Base-by-base conservation (phyloP, 64 coral and sea anemone species). In the Montipora sp. region DNA sequence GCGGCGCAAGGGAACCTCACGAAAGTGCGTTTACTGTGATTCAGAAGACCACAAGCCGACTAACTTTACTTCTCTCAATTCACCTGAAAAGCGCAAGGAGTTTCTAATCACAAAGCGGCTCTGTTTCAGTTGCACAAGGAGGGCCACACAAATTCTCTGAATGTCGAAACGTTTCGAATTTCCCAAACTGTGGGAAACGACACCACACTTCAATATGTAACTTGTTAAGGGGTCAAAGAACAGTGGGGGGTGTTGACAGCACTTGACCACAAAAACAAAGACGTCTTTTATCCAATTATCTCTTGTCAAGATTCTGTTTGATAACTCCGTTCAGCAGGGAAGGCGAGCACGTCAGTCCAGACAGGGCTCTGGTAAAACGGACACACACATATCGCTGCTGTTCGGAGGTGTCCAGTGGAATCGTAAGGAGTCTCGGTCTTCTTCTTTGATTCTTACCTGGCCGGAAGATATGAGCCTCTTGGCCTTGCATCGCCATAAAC, bases 391-490 rank as follows among this genome's bases (percentile, higher is more conserved):
- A 36, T 36, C 0, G 27, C 27, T 36, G 27, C 27, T 36, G 27
- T 36, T 36, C 27, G 0, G 91, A 93, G 82, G 83, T 48, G 77
- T 87, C 13, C 46, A 79, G 57, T 36, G 27, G 27, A 36, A 36
- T 36, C 27, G 27, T 36, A 36, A 0, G 27, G 27, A 36, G 27
- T 36, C 27, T 36, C 27, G 27, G 27, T 36, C 27, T 1, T 36
- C 1, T 36, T 36, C 27, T 36, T 36, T 36, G 27, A 36, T 36
- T 66, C 83, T 51, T 74, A 93, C 16, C 75, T 80, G 59, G 83
- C 91, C 22, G 80, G 48, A 51, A 87, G 79, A 36, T 93, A 93
- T 67, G 91, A 93, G 14, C 91, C 91, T 47, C 83, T 93, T 51
- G 76, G 91, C 16, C 75, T 88, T 46, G 91, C 76, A 47, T 93